Percentiles rank a stretch among this genome's conserved stretches.
phyloP scores from a whole-genome alignment of 2,888 invertebrate genomes.

The Marronus borbonicus region DNA sequence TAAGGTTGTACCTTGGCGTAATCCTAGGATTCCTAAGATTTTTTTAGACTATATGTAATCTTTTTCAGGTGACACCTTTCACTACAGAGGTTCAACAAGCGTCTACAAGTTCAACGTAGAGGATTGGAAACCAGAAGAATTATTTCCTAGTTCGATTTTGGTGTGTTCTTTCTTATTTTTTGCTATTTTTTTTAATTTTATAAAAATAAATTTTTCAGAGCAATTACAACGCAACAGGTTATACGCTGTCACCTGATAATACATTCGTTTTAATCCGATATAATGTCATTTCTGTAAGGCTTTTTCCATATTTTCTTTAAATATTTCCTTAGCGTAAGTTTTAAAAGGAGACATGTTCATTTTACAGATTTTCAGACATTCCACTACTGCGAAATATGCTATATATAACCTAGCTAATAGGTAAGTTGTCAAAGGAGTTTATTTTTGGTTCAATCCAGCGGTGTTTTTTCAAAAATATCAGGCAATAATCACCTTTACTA shows the following conservation, averaged over 20 bases:
- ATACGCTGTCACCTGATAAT: conserved; percentile 65
- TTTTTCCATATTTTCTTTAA: background rate
- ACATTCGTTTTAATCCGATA: conserved; percentile 62
- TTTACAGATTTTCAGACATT: conserved; percentile 78
- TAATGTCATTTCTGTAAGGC: conserved; percentile 63
- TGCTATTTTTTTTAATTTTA: background rate
- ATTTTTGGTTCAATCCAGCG: background rate
- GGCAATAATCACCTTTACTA: too few relatives aligned
- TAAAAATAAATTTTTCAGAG: conserved; percentile 63
- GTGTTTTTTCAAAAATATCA: too few relatives aligned
- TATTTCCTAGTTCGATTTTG: conserved; percentile 71
- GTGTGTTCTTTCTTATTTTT: conserved; percentile 62
- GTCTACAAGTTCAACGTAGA: conserved; percentile 72
- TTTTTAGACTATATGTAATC: conserved; percentile 27
- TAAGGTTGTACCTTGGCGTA: too few relatives aligned
- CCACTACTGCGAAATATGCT: conserved; percentile 76
- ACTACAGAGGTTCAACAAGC: conserved; percentile 67
- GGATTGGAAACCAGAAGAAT: conserved; percentile 64
- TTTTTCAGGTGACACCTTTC: conserved; percentile 73
- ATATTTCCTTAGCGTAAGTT: background rate
- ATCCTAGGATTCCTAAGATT: too few relatives aligned
- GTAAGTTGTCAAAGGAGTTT: conserved; percentile 66
- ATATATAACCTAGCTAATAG: conserved; percentile 74
- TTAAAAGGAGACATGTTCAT: background rate
- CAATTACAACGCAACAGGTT: conserved; percentile 63